These are phyloP conservation scores for Bubalus kerabau DNA, from an alignment of 2,113 vertebrate genomes.

Conservation along the genomic window DNA sequence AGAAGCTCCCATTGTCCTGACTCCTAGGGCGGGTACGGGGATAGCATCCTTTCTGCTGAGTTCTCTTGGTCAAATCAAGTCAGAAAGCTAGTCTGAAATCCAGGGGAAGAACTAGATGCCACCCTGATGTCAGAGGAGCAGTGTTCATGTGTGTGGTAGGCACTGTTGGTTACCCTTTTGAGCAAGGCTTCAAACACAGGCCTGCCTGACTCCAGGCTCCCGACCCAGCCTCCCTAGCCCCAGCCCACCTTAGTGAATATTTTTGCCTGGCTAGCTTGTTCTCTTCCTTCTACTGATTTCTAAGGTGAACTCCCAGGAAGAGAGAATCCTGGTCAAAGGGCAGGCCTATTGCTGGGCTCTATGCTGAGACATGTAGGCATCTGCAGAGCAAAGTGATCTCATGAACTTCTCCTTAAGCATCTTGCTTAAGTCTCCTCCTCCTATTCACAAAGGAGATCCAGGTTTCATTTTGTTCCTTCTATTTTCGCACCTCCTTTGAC, in stretches of 20 bases:
- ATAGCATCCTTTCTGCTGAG: background rate
- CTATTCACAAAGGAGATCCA: background rate
- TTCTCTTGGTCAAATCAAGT: background rate
- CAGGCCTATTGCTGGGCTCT: background rate
- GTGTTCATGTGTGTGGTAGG: fast-evolving
- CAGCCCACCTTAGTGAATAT: background rate
- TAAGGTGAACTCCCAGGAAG: background rate
- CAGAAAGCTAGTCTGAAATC: background rate
- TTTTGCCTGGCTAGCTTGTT: background rate
- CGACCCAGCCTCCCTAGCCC: background rate
- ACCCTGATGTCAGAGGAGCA: too few relatives aligned
- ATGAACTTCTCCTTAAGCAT: background rate
- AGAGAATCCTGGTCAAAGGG: background rate
- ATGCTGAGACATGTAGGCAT: background rate
- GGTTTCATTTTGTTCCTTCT: background rate
- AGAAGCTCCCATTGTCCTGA: background rate
- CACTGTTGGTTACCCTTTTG: background rate
- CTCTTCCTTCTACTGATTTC: background rate
- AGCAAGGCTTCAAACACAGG: background rate
- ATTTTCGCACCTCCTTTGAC: background rate
- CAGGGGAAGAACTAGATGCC: background rate
- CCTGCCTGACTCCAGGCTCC: background rate
- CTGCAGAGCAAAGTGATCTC: background rate
- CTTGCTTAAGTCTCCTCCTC: background rate
- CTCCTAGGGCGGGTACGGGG: background rate